Percentiles rank a stretch among this genome's conserved stretches.
These are phyloP conservation scores for Sterrhoptilus dennistouni DNA, from an alignment of 2,113 vertebrate species.

Conservation along the genomic window DNA sequence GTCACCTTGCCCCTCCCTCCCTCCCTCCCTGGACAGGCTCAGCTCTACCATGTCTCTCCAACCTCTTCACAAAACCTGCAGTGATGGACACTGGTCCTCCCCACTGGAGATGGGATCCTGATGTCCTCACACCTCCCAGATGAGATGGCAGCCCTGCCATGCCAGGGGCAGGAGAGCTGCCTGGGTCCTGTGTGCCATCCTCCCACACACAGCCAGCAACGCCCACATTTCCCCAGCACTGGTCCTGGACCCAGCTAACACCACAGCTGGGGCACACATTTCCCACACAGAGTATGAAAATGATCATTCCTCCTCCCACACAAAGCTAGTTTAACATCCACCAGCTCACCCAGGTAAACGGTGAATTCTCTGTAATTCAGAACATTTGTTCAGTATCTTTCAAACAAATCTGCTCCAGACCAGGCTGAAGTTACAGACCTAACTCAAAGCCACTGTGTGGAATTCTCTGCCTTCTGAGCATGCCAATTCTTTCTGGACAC, in stretches of 20 bases:
- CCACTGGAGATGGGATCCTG: rapidly evolving
- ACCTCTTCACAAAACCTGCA: not conserved
- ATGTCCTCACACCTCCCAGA: not conserved
- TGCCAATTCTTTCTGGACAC: not conserved
- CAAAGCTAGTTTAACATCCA: not conserved
- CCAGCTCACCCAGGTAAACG: not conserved
- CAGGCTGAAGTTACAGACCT: not conserved
- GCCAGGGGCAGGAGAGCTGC: not conserved
- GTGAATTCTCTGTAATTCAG: not conserved
- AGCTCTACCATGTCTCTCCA: rapidly evolving
- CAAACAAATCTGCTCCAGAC: not conserved
- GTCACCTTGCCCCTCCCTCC: not conserved
- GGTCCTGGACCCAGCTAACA: not conserved
- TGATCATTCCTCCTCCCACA: not conserved
- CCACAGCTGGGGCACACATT: not conserved
- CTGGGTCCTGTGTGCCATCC: rapidly evolving
- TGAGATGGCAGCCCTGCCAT: rapidly evolving
- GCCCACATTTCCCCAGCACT: rapidly evolving
- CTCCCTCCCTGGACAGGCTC: not conserved
- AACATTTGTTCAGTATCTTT: not conserved
- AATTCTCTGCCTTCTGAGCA: not conserved
- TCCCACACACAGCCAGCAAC: rapidly evolving
- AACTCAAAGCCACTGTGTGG: not conserved
- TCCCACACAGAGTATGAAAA: not conserved
- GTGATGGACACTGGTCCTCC: not conserved